A percentile compares a stretch with the other conserved stretches of the same genome.
Evolutionary conservation across 1,140 invertebrate genomes (phyloP).

Genomic region (Drosophila biarmipes): DNA sequence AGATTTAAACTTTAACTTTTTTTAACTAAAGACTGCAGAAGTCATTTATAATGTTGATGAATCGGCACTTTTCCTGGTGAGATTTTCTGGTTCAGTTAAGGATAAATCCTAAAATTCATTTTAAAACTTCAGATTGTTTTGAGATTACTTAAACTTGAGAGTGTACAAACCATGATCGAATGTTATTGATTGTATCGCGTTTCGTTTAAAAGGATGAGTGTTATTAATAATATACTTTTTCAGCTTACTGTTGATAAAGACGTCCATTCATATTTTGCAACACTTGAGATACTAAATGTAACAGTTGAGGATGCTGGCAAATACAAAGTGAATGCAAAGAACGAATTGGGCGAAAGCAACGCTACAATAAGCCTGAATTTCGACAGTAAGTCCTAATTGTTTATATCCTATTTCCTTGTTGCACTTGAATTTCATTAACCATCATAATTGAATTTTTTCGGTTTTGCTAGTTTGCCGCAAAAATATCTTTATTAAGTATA

Average conservation of each 20-base stretch:
- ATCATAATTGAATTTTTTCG: not conserved
- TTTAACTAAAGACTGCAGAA: too few species aligned
- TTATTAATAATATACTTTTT: conserved; percentile 40
- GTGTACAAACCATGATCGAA: too few species aligned
- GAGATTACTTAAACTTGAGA: too few species aligned
- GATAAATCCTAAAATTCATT: too few species aligned
- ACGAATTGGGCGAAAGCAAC: conserved; percentile 97
- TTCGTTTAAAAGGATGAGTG: too few species aligned
- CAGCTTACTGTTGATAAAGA: conserved; percentile 95
- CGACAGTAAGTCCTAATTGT: conserved; percentile 93
- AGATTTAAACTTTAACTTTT: too few species aligned
- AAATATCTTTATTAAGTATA: conserved; percentile 11
- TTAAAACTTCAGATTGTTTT: too few species aligned
- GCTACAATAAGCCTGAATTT: conserved; percentile 98
- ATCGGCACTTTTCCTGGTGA: too few species aligned
- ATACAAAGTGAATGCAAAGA: conserved; percentile 98
- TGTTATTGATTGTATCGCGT: too few species aligned
- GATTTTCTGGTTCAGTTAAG: too few species aligned
- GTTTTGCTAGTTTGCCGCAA: not conserved
- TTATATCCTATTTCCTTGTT: not conserved
- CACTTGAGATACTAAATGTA: conserved; percentile 96
- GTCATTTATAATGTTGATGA: too few species aligned
- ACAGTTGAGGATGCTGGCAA: conserved; percentile 98
- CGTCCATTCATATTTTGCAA: conserved; percentile 96
- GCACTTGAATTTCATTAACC: not conserved